A percentile compares a stretch with the other conserved stretches of the same genome.
phyloP scores from a whole-genome alignment of 1,140 invertebrate species.

The Musca domestica region DNA sequence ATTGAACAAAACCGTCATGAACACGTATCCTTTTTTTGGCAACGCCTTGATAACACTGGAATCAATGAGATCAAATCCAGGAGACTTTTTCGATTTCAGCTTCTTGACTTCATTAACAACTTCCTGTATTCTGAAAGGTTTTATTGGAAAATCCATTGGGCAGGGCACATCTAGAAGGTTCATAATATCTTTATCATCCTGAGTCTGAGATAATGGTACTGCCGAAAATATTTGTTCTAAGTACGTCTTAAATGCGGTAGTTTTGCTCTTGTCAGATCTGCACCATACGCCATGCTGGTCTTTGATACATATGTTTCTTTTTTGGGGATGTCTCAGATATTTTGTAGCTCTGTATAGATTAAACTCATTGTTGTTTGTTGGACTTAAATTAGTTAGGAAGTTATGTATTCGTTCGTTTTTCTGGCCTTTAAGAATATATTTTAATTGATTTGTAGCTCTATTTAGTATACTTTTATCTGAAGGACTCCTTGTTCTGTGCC shows the following conservation, averaged over 20 bases:
- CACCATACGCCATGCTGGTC: constrained; percentile 18
- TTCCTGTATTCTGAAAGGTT: constrained; percentile 17
- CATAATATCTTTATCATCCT: neutral
- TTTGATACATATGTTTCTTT: constrained; percentile 7
- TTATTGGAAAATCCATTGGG: constrained; percentile 18
- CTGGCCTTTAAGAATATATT: neutral
- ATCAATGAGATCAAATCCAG: constrained; percentile 28
- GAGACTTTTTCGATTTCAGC: constrained; percentile 29
- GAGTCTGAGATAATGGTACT: neutral
- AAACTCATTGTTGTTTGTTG: neutral
- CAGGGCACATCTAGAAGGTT: constrained; percentile 13
- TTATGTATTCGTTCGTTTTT: neutral
- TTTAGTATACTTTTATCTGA: neutral
- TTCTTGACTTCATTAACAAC: constrained; percentile 27
- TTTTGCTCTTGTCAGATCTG: constrained; percentile 23
- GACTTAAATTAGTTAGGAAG: neutral
- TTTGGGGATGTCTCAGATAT: constrained; percentile 23
- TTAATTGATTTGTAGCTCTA: neutral
- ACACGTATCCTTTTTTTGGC: constrained; percentile 26
- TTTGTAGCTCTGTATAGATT: constrained; percentile 22
- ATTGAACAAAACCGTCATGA: constrained; percentile 27
- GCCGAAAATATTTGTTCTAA: constrained; percentile 19
- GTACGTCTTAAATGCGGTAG: constrained; percentile 23
- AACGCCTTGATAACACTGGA: constrained; percentile 12
- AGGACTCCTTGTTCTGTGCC: neutral